Evolutionary conservation across 2,797 vertebrate species (phyloP).

Genomic region (Rhinophrynus dorsalis): DNA sequence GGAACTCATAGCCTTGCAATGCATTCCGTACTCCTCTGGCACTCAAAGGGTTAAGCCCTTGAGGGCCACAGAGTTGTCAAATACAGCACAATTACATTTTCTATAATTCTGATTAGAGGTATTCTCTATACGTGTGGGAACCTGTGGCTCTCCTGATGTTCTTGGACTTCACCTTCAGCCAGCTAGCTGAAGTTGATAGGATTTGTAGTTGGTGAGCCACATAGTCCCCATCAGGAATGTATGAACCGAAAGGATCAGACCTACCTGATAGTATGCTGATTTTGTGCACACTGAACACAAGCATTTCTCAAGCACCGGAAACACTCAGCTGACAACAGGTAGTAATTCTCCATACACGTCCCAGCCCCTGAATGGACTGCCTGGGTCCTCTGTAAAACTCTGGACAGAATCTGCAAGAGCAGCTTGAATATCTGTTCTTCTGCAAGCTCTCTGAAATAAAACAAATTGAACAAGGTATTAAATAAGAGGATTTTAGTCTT

Average conservation of each 20-base stretch:
- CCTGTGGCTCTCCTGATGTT: no score
- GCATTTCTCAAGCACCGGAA: slow-evolving; percentile 90
- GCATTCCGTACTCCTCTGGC: no score
- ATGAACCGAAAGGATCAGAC: slow-evolving; percentile 25
- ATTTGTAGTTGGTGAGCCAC: no score
- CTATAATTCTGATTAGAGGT: no score
- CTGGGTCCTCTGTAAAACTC: slow-evolving; percentile 65
- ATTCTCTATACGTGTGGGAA: no score
- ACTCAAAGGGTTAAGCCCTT: no score
- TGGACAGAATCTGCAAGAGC: slow-evolving; percentile 72
- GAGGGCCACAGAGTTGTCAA: no score
- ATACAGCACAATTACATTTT: background rate
- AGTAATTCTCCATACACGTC: slow-evolving; percentile 55
- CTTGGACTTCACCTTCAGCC: no score
- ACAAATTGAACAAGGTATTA: no score
- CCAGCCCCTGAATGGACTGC: slow-evolving; percentile 45
- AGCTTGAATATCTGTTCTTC: slow-evolving; percentile 69
- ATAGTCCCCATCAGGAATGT: background rate
- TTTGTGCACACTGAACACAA: slow-evolving; percentile 81
- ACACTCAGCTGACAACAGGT: slow-evolving; percentile 81
- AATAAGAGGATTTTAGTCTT: no score
- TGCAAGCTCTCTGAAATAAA: slow-evolving; percentile 74
- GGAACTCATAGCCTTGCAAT: no score
- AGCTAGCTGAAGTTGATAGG: no score
- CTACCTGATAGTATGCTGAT: slow-evolving; percentile 85